A percentile compares a stretch with the other conserved stretches of the same genome.
Conservation (phyloP, 2,888 invertebrate genomes). For the Laspeyria flexula region DNA sequence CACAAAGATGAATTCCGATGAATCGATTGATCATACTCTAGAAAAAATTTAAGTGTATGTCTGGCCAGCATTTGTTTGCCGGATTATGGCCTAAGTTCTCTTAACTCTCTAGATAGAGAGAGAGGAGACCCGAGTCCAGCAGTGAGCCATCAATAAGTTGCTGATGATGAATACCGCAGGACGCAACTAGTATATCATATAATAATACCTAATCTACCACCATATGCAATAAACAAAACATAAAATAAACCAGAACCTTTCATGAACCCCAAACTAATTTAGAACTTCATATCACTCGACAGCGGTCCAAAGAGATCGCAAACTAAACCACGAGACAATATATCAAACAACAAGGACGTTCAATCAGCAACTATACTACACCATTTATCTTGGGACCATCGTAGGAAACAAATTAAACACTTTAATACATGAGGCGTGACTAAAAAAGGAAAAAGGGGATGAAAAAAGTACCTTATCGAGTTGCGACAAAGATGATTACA, state of each 20-base stretch:
- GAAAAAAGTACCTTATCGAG: conserved; percentile 38
- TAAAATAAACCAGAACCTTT: neutral
- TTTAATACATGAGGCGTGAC: conserved; percentile 83
- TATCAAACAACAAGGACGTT: conserved; percentile 57
- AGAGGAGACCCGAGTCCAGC: no score
- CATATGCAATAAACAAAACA: neutral
- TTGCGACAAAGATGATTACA: conserved; percentile 7
- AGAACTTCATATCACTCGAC: conserved; percentile 48
- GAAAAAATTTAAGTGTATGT: no score
- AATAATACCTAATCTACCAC: neutral
- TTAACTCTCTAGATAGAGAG: no score
- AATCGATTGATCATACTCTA: no score
- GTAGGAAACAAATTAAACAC: conserved; percentile 83
- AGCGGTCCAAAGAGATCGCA: conserved; percentile 61
- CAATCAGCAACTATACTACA: conserved; percentile 49
- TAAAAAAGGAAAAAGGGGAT: conserved; percentile 67
- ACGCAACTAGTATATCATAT: no score
- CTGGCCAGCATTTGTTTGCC: no score
- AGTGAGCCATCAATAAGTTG: no score
- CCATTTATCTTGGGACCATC: conserved; percentile 71
- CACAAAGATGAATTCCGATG: no score
- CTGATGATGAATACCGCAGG: no score
- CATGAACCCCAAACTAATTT: conserved; percentile 25
- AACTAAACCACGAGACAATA: conserved; percentile 63
- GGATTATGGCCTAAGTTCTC: no score